Conservation (phyloP, 2,113 vertebrate genomes). For the Platichthys stellatus region DNA sequence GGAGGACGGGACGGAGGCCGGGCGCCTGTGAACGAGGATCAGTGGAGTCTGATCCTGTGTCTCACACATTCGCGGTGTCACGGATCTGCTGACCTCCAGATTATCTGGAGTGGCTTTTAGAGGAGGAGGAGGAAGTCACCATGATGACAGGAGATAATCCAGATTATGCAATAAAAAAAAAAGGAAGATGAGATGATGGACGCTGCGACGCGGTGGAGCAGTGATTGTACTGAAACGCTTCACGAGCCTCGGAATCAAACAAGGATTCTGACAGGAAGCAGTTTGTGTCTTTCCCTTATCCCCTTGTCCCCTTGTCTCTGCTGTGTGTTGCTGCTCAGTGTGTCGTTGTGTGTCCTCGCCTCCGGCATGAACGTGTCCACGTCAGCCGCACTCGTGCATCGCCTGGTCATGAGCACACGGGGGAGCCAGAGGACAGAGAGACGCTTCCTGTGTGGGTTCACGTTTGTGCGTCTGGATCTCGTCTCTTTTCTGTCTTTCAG, state of each 20-base stretch:
- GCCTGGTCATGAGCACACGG: constrained; percentile 32
- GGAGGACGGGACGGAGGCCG: not conserved
- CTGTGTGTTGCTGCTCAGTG: constrained; percentile 55
- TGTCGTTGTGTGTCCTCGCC: constrained; percentile 29
- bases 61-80: constrained; percentile 11
- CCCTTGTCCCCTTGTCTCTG: constrained; percentile 38
- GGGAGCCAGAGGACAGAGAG: constrained; percentile 56
- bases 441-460: not conserved
- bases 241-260: constrained; percentile 13
- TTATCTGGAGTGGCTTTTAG: constrained; percentile 47
- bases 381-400: constrained; percentile 14
- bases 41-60: constrained; percentile 4
- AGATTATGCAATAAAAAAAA: constrained; percentile 50
- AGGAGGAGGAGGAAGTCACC: constrained; percentile 11
- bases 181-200: constrained; percentile 29
- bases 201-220: constrained; percentile 9
- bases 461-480: constrained; percentile 5
- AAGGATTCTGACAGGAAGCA: constrained; percentile 32
- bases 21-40: not conserved
- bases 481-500: constrained; percentile 18
- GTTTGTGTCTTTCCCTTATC: constrained; percentile 9
- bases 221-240: constrained; percentile 3
- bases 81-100: constrained; percentile 30
- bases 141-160: constrained; percentile 51
- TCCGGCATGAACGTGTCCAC: constrained; percentile 34